Conservation (phyloP, 1,140 invertebrate species). For the Trypoxylus dichotomus region DNA sequence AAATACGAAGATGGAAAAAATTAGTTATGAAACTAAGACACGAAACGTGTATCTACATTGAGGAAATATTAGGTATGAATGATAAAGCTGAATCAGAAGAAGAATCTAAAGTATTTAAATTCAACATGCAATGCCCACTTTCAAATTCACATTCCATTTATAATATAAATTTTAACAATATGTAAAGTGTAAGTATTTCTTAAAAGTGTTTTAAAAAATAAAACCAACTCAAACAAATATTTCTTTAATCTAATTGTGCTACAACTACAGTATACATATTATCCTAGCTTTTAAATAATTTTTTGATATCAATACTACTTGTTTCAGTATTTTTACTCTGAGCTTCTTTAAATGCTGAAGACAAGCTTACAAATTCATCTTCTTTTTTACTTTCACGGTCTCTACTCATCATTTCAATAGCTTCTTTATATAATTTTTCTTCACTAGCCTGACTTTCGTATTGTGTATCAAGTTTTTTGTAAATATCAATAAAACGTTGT, state of each 20-base stretch:
- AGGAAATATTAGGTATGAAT: constrained; percentile 22
- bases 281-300: neutral
- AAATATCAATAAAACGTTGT: constrained; percentile 63
- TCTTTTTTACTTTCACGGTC: constrained; percentile 35
- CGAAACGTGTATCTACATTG: constrained; percentile 17
- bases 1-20: constrained; percentile 8
- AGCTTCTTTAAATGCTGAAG: constrained; percentile 47
- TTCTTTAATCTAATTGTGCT: neutral
- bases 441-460: constrained; percentile 54
- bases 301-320: constrained; percentile 31
- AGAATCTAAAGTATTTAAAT: constrained; percentile 1
- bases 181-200: neutral
- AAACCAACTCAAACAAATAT: neutral
- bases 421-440: constrained; percentile 55
- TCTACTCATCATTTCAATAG: constrained; percentile 53
- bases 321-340: constrained; percentile 35
- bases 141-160: neutral
- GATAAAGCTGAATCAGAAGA: neutral
- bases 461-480: constrained; percentile 58
- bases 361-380: constrained; percentile 40
- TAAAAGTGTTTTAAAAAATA: neutral
- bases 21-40: neutral
- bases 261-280: neutral
- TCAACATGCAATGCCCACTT: neutral
- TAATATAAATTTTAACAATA: constrained; percentile 3